phyloP scores from a whole-genome alignment of 2,888 invertebrate species.

The Encarsia formosa region DNA sequence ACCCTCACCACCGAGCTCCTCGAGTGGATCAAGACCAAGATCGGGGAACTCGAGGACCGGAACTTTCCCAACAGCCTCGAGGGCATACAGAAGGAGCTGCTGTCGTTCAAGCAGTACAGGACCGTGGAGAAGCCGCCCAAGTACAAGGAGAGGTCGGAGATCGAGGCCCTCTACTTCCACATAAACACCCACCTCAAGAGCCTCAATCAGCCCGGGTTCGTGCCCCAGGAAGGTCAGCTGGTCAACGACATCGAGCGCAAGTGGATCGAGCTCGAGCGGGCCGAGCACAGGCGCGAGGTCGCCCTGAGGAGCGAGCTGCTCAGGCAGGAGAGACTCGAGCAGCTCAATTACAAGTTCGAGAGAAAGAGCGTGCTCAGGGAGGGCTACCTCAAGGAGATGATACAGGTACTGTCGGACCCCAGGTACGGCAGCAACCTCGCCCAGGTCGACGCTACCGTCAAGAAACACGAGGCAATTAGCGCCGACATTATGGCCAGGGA shows the following conservation, averaged over 20 bases:
- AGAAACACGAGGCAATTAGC: constrained; percentile 97
- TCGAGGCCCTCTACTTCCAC: constrained; percentile 93
- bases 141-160: constrained; percentile 95
- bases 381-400: constrained; percentile 96
- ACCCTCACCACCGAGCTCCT: constrained; percentile 77
- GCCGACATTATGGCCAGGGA: constrained; percentile 92
- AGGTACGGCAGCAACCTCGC: constrained; percentile 85
- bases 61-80: constrained; percentile 92
- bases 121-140: constrained; percentile 98
- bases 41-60: constrained; percentile 74
- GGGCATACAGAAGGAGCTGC: constrained; percentile 86
- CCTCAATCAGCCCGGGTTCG: constrained; percentile 82
- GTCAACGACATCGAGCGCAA: constrained; percentile 93
- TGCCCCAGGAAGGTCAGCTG: constrained; percentile 82
- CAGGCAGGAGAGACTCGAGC: constrained; percentile 88
- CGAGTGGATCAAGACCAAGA: constrained; percentile 90
- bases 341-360: constrained; percentile 92
- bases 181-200: constrained; percentile 95
- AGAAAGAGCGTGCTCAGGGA: constrained; percentile 92
- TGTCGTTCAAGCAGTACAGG: constrained; percentile 90
- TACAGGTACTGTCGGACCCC: constrained; percentile 87
- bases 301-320: constrained; percentile 86
- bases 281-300: constrained; percentile 91
- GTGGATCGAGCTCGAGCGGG: constrained; percentile 88
- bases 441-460: constrained; percentile 94